Evolutionary conservation across 1,140 invertebrate genomes (phyloP).

Genomic region (Venturia canescens): DNA sequence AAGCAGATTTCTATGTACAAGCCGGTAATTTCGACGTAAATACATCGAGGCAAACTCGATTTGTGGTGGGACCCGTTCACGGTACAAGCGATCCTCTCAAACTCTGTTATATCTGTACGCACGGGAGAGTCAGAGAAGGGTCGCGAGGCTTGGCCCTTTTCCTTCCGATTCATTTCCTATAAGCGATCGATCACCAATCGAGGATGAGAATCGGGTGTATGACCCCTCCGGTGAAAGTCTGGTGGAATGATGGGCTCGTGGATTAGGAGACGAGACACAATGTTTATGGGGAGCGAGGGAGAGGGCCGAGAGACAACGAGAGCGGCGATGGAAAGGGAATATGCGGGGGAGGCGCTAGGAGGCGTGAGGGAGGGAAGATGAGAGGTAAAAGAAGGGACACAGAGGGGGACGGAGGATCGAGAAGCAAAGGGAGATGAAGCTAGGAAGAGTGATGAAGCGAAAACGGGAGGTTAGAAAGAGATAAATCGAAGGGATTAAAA

Average conservation of each 20-base stretch:
- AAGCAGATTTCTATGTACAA: background rate
- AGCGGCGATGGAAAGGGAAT: background rate
- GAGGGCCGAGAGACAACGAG: background rate
- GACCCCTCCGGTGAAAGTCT: constrained; percentile 1
- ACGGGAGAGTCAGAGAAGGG: background rate
- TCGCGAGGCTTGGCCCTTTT: constrained; percentile 21
- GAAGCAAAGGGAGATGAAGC: background rate
- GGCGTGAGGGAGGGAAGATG: background rate
- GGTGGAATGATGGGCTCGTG: background rate
- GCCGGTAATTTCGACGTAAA: background rate
- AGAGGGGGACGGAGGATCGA: background rate
- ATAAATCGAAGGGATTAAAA: background rate
- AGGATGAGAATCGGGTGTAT: constrained; percentile 22
- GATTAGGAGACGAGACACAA: background rate
- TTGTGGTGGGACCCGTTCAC: background rate
- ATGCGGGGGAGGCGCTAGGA: background rate
- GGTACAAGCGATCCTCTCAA: background rate
- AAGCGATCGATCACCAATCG: constrained; percentile 42
- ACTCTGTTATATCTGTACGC: background rate
- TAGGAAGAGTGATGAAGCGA: background rate
- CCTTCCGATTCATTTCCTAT: constrained; percentile 47
- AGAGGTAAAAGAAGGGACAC: background rate
- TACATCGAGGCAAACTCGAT: constrained; percentile 5
- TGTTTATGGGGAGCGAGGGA: background rate
- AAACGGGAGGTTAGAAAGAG: background rate